Evolutionary conservation across 2,888 invertebrate species (phyloP).

Genomic region (Nomada fucata): DNA sequence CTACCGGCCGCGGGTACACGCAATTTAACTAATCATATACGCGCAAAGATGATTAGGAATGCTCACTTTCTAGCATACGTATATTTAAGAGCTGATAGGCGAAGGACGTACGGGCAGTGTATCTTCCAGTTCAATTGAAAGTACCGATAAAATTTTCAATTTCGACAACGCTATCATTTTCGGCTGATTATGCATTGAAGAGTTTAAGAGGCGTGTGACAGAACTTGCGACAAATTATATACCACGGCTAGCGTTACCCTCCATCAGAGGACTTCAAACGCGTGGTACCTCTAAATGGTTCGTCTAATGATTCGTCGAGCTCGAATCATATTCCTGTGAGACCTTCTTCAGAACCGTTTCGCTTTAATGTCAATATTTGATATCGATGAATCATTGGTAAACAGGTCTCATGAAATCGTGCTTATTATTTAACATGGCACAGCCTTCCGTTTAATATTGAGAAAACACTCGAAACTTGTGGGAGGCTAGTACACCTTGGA

Average conservation of each 20-base stretch:
- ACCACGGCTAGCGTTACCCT: neutral
- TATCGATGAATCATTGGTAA: constrained; percentile 14
- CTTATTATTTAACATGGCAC: constrained; percentile 20
- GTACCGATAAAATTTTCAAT: neutral
- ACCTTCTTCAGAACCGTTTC: neutral
- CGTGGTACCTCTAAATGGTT: neutral
- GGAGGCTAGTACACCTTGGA: constrained; percentile 1
- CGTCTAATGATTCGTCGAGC: neutral
- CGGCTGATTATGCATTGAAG: neutral
- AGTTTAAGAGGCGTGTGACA: neutral
- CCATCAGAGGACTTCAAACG: neutral
- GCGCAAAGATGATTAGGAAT: neutral
- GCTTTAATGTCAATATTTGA: constrained; percentile 45
- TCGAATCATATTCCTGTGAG: neutral
- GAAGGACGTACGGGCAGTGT: neutral
- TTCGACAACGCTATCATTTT: neutral
- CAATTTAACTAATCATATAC: neutral
- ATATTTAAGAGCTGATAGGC: neutral
- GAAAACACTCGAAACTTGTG: constrained; percentile 28
- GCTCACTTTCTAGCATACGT: neutral
- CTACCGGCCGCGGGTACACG: neutral
- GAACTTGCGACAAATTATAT: neutral
- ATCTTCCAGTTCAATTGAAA: constrained; percentile 8
- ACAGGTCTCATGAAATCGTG: neutral
- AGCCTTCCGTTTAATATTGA: constrained; percentile 17